A percentile compares a stretch with the other conserved stretches of the same genome.
Conservation (phyloP, 1,140 invertebrate species). For the Diplogasteroides magnus region DNA sequence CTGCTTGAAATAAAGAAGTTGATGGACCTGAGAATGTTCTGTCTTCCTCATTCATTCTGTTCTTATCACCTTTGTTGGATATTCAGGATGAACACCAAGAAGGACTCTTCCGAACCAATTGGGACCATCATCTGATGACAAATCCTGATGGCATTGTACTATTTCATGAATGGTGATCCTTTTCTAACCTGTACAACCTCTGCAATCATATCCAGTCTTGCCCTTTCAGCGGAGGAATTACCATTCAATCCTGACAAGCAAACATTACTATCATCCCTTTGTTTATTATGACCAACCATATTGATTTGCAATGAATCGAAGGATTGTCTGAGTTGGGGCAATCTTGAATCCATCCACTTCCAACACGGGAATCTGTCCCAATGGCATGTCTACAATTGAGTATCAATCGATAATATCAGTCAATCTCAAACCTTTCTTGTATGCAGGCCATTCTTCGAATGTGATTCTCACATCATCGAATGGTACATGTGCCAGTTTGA, state of each 20-base stretch:
- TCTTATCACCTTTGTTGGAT: conserved; percentile 4
- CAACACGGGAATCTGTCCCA: not conserved
- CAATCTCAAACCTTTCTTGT: not conserved
- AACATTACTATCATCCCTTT: no score
- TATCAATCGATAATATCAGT: no score
- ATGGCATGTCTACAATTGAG: no score
- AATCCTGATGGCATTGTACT: not conserved
- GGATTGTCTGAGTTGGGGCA: not conserved
- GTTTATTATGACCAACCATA: not conserved
- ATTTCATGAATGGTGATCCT: no score
- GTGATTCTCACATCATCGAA: not conserved
- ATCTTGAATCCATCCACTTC: not conserved
- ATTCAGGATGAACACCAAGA: not conserved
- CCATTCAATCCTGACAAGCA: not conserved
- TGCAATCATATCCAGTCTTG: not conserved
- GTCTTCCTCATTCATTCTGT: no score
- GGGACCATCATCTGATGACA: not conserved
- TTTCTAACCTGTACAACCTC: conserved; percentile 9
- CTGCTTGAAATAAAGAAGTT: conserved; percentile 38
- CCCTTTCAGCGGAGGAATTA: not conserved
- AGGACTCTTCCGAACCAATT: not conserved
- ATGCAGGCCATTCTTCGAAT: not conserved
- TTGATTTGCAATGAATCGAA: not conserved
- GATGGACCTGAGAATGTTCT: not conserved
- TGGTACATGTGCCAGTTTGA: not conserved